These are phyloP conservation scores for Phalera bucephala DNA, from an alignment of 2,888 invertebrate genomes.

Conservation along the genomic window DNA sequence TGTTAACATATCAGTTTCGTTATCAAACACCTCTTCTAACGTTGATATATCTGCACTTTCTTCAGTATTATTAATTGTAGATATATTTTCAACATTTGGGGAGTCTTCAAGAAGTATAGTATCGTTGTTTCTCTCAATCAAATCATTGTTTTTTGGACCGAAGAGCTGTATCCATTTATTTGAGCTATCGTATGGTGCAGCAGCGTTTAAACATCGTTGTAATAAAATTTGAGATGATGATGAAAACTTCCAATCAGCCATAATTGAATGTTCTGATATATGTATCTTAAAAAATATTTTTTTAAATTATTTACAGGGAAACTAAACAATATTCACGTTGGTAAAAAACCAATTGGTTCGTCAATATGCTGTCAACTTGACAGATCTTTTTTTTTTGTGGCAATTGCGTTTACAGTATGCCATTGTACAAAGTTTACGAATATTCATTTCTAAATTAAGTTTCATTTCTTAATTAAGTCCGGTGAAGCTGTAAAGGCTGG, in stretches of 20 bases:
- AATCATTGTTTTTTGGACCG: constrained; percentile 20
- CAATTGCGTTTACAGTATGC: too few species aligned
- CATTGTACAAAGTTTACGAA: too few species aligned
- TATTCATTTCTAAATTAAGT: too few species aligned
- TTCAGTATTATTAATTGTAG: constrained; percentile 4
- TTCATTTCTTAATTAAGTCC: too few species aligned
- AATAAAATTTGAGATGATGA: constrained; percentile 34
- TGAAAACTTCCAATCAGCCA: constrained; percentile 41
- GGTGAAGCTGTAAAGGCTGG: too few species aligned
- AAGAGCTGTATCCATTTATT: constrained; percentile 51
- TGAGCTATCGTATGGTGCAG: constrained; percentile 24
- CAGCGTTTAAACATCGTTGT: constrained; percentile 35
- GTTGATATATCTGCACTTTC: constrained; percentile 10
- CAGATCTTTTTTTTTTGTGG: too few species aligned
- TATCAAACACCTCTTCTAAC: constrained; percentile 37
- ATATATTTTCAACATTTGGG: neutral
- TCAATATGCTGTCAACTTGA: too few species aligned
- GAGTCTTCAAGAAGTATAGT: constrained; percentile 11
- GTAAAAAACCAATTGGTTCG: too few species aligned
- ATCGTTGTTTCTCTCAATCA: constrained; percentile 8
- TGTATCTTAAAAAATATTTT: too few species aligned
- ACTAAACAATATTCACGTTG: too few species aligned
- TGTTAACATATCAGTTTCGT: constrained; percentile 34
- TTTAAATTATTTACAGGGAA: too few species aligned
- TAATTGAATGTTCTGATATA: too few species aligned